Conservation (phyloP, 2,888 invertebrate genomes). For the Keiferia lycopersicella region DNA sequence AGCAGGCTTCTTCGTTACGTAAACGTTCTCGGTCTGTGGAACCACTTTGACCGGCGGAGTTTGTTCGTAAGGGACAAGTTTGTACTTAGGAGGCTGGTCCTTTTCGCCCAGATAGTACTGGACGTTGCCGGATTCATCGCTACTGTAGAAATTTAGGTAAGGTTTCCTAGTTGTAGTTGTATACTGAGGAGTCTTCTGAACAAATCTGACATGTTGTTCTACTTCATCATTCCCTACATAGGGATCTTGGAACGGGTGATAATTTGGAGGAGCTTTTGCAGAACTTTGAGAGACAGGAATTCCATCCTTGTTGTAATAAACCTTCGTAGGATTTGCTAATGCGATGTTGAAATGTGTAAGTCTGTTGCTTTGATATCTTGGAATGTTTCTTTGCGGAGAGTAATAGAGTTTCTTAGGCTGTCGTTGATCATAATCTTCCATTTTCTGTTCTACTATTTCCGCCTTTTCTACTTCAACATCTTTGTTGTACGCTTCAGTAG, state of each 20-base stretch:
- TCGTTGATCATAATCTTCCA: slow-evolving; percentile 45
- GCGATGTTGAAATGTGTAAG: slow-evolving; percentile 73
- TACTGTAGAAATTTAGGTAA: slow-evolving; percentile 54
- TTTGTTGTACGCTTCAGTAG: slow-evolving; percentile 54
- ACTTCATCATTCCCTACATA: slow-evolving; percentile 47
- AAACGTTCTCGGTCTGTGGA: slow-evolving; percentile 43
- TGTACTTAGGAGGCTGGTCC: slow-evolving; percentile 63
- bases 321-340: slow-evolving; percentile 70
- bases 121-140: slow-evolving; percentile 54
- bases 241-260: slow-evolving; percentile 53
- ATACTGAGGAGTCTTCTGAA: slow-evolving; percentile 52
- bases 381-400: slow-evolving; percentile 61
- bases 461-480: slow-evolving; percentile 71
- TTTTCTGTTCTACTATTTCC: slow-evolving; percentile 61
- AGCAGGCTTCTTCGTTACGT: slow-evolving; percentile 52
- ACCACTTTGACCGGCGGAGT: slow-evolving; percentile 64
- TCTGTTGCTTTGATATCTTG: slow-evolving; percentile 73
- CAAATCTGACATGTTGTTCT: slow-evolving; percentile 47
- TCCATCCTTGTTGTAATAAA: slow-evolving; percentile 59
- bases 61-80: slow-evolving; percentile 76
- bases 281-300: slow-evolving; percentile 52
- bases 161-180: slow-evolving; percentile 55
- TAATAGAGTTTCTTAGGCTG: slow-evolving; percentile 63
- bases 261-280: slow-evolving; percentile 51
- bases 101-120: slow-evolving; percentile 68